Evolutionary conservation across 2,113 vertebrate genomes (phyloP).

Genomic region (Sula dactylatra): DNA sequence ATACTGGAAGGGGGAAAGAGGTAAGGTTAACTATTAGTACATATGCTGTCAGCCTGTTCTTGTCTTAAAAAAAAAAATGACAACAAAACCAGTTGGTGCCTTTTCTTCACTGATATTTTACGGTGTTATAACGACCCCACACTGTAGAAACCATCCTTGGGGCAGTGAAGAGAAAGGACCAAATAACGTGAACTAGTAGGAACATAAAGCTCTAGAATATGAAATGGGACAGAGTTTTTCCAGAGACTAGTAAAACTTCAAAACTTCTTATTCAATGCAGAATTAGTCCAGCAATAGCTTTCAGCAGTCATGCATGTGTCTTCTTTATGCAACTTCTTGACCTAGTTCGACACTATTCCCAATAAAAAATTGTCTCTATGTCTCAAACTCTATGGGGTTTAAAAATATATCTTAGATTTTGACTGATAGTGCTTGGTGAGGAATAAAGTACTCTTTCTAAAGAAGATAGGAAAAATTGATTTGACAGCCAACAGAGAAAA

Average conservation of each 20-base stretch:
- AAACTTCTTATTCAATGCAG: not conserved
- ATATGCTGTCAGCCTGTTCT: not conserved
- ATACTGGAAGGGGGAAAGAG: not conserved
- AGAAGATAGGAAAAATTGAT: not conserved
- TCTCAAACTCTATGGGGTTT: not conserved
- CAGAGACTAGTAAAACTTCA: not conserved
- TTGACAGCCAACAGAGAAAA: not conserved
- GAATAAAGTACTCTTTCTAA: not conserved
- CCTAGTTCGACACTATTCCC: not conserved
- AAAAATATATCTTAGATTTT: not conserved
- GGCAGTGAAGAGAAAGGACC: not conserved
- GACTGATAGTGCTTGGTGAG: not conserved
- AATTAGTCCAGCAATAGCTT: not conserved
- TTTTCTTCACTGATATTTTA: not conserved
- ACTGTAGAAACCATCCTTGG: not conserved
- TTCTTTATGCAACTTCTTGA: not conserved
- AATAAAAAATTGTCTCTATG: not conserved
- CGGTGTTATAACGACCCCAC: not conserved
- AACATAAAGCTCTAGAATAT: not conserved
- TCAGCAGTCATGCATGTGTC: not conserved
- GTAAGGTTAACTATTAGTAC: not conserved
- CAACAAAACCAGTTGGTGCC: not conserved
- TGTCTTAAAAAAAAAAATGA: not conserved
- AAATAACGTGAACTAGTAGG: not conserved
- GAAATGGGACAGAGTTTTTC: not conserved